A percentile compares a stretch with the other conserved stretches of the same genome.
These are phyloP conservation scores for Melanogrammus aeglefinus DNA, from an alignment of 2,797 vertebrate genomes.

Conservation along the genomic window DNA sequence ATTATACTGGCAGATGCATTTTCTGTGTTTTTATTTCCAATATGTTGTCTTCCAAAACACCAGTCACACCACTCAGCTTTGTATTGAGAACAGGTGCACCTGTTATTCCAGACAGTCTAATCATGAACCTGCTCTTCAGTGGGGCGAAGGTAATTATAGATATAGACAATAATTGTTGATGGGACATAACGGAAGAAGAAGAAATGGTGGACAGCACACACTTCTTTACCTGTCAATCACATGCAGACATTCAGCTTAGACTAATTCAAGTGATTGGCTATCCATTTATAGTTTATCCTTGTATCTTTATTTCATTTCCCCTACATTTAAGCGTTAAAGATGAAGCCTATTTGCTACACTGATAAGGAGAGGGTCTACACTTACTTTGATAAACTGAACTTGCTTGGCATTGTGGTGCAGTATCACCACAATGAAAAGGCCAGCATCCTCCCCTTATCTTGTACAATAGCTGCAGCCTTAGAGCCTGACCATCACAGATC, in stretches of 20 bases:
- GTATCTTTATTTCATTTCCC: neutral
- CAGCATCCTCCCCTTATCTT: conserved; percentile 10
- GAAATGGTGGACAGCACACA: neutral
- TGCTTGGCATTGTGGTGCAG: conserved; percentile 2
- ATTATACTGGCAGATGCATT: neutral
- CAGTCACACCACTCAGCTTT: neutral
- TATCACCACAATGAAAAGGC: neutral
- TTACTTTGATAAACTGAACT: conserved; percentile 4
- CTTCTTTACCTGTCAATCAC: neutral
- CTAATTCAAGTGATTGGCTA: neutral
- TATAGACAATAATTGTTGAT: neutral
- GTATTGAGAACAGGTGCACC: neutral
- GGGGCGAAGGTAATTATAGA: neutral
- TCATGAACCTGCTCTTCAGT: neutral
- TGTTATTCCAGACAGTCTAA: conserved; percentile 1
- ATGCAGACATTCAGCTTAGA: neutral
- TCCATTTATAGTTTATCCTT: neutral
- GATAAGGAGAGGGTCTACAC: neutral
- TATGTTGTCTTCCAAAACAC: neutral
- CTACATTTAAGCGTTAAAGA: neutral
- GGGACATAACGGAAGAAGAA: neutral
- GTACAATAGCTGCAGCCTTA: conserved; percentile 18
- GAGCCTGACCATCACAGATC: conserved; percentile 28
- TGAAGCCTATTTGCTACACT: neutral
- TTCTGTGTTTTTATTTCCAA: neutral